Percentiles rank a stretch among this genome's conserved stretches.
phyloP scores from a whole-genome alignment of 92 coral and sea anemone species.

The Diadumene lineata region DNA sequence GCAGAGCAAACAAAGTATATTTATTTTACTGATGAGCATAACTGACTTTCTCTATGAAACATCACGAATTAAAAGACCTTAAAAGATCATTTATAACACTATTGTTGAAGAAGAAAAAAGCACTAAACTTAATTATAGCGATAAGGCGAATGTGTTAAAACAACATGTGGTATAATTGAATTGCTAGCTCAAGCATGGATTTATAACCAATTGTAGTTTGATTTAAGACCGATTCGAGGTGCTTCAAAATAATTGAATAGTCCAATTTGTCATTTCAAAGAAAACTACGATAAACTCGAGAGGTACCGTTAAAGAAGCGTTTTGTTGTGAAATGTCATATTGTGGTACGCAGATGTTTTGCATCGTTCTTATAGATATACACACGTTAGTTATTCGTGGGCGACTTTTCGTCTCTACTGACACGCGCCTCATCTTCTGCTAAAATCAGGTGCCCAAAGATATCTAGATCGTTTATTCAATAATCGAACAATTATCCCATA shows the following conservation, averaged over 20 bases:
- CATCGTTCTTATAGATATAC: too few species aligned
- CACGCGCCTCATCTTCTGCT: conserved; percentile 5
- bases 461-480: neutral
- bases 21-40: conserved; percentile 5
- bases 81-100: conserved; percentile 15
- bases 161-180: conserved; percentile 5
- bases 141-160: conserved; percentile 20
- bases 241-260: conserved; percentile 3
- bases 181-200: conserved; percentile 5
- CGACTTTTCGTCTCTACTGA: conserved; percentile 5
- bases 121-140: conserved; percentile 15
- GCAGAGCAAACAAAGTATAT: conserved; percentile 15
- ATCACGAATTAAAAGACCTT: conserved; percentile 18
- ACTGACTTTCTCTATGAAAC: conserved; percentile 10
- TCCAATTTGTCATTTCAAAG: neutral
- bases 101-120: conserved; percentile 2
- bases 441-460: conserved; percentile 5
- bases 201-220: conserved; percentile 11
- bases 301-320: neutral
- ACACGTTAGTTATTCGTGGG: too few species aligned
- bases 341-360: conserved; percentile 10
- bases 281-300: neutral
- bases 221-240: conserved; percentile 14
- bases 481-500: neutral
- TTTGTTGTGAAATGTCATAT: conserved; percentile 8